Base-by-base conservation (phyloP, 2,113 vertebrate genomes). In the Myotis davidii region DNA sequence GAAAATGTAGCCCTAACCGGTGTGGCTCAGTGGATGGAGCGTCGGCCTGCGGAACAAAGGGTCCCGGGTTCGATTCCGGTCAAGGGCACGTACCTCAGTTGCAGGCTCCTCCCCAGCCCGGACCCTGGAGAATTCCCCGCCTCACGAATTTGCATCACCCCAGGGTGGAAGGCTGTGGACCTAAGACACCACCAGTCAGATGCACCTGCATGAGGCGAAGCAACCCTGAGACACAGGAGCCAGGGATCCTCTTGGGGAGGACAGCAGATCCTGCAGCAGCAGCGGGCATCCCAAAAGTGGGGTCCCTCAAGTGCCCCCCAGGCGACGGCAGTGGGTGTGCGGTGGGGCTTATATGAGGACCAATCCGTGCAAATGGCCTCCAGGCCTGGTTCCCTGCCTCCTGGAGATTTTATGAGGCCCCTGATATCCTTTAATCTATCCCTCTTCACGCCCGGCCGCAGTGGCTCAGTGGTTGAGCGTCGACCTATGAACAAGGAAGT, bases 281-380 rank as follows among this genome's bases (percentile, higher is more conserved):
- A 16, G n/a, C 39, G 8, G 50, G 54, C 27, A 25, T 17, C 17
- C 50, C 39, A 16, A 1, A 1, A 20, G 13, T 0, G 9, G 61
- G 4, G 2, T 13, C 18, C 39, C 9, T 13, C 54, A 39, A 21
- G 69, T 2, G 7, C 29, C 48, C 23, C 20, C 45, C 13, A 2
- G 10, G 69, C 14, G 21, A 65, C 0, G 0, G 50, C 2, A 0
- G 13, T 37, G 23, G 37, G 18, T 32, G 65, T 42, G 39, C 14
- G 0, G 20, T 29, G 45, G 39, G 25, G 25, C 23, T 25, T 23
- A 13, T 32, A 3, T 9, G 21, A 65, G 25, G 32, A 56, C 21
- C 2, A 29, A 6, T 16, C 37, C 13, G 7, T 3, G 27, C 11
- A 34, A n/a, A 56, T 11, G 37, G 37, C 74, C 48, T 45, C 17